Conservation (phyloP, 2,888 invertebrate species). For the Caradrina kadenii region DNA sequence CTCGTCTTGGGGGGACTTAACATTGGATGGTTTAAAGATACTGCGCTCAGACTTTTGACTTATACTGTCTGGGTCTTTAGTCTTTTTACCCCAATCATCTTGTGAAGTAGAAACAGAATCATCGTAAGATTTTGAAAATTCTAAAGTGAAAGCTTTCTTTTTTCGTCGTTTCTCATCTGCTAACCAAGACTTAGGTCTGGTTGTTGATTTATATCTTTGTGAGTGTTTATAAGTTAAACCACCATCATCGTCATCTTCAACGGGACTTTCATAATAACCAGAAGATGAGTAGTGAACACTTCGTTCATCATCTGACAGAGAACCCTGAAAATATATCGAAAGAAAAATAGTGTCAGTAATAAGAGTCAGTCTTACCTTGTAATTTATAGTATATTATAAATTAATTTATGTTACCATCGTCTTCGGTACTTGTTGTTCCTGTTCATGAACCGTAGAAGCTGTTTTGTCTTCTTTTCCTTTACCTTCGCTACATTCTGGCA, state of each 20-base stretch:
- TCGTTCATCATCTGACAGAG: slow-evolving; percentile 92
- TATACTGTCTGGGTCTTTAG: slow-evolving; percentile 76
- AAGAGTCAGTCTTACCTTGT: neutral
- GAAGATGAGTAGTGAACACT: slow-evolving; percentile 94
- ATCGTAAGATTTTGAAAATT: slow-evolving; percentile 92
- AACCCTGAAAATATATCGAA: slow-evolving; percentile 81
- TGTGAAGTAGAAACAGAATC: slow-evolving; percentile 89
- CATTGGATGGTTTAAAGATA: slow-evolving; percentile 73
- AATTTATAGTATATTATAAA: neutral
- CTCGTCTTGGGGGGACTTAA: slow-evolving; percentile 84
- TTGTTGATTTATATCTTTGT: slow-evolving; percentile 85
- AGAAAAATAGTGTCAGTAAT: neutral
- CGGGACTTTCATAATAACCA: slow-evolving; percentile 94
- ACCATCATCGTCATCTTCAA: slow-evolving; percentile 92
- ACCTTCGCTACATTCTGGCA: slow-evolving; percentile 72
- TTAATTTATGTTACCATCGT: slow-evolving; percentile 75
- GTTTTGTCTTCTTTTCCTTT: slow-evolving; percentile 74
- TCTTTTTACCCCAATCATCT: slow-evolving; percentile 85
- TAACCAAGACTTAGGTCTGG: slow-evolving; percentile 90
- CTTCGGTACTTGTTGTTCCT: slow-evolving; percentile 84
- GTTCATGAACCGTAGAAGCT: slow-evolving; percentile 71
- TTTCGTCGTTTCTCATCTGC: slow-evolving; percentile 93
- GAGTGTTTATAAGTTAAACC: slow-evolving; percentile 89
- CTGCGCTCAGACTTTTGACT: slow-evolving; percentile 80
- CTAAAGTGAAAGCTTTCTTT: slow-evolving; percentile 94